Base-by-base conservation (phyloP, 2,888 invertebrate species). In the Latrodectus elegans region DNA sequence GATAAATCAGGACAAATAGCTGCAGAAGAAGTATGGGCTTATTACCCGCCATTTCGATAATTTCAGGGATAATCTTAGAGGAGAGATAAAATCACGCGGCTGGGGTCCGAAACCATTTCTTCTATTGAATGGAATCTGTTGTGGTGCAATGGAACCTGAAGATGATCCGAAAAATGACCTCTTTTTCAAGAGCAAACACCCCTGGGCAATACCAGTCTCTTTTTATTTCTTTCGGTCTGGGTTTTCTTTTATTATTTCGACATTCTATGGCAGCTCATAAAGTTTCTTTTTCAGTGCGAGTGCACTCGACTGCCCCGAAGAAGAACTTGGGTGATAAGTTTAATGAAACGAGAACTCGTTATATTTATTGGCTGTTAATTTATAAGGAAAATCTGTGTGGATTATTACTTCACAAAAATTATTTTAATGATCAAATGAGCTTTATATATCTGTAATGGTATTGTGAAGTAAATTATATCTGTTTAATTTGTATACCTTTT, bases 131-230 rank as follows among this genome's bases (percentile, higher is more conserved):
- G 22, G 70, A 70, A 77, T 55, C 68, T 15, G 11, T 80, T 73
- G 73, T 52, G 67, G 73, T 55, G 72, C 71, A 15, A 52, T 60
- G 38, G 49, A 75, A n/a, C n/a, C 49, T 65, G 49, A 38, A 65
- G 17, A 15, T 60, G 60, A 60, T 67, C 76, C 51, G 22, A 17
- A 49, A 67, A 53, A 14, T 73, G 86, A 87, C 86, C 86, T 65
- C 72, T 38, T 82, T 81, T 67, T n/a, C 64, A 77, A 80, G 86
- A 65, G 74, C 85, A 65, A 70, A 51, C 49, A 60, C 70, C 84
- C 67, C 53, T 12, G 64, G 67, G 81, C 77, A 67, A 87, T 72
- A 82, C 86, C 86, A 73, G 86, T 87, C 81, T 73, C 76, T 14
- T 76, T 72, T 83, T 76, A 55, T 70, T 60, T 76, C 71, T 72